These are phyloP conservation scores for Stramonita haemastoma DNA, from an alignment of 2,888 invertebrate species.

Conservation along the genomic window DNA sequence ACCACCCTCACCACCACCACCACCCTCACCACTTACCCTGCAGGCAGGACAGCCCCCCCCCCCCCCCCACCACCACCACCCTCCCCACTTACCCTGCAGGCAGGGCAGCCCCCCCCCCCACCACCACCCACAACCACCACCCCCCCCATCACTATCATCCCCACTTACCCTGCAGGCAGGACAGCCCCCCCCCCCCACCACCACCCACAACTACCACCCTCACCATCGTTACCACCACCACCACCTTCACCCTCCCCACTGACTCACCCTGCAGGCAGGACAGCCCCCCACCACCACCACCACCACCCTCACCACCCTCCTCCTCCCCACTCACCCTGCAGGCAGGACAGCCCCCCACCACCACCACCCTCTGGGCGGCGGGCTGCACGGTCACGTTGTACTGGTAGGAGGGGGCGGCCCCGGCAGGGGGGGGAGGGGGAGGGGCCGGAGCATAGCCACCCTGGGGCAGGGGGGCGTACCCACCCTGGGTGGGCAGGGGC, in stretches of 20 bases:
- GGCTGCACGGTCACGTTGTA: slow-evolving; percentile 68
- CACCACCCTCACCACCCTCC: no score
- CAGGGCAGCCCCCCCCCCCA: slow-evolving; percentile 92
- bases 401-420: slow-evolving; percentile 77
- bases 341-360: slow-evolving; percentile 91
- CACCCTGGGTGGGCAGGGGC: slow-evolving; percentile 32
- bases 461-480: slow-evolving; percentile 43
- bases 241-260: no score
- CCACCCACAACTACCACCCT: no score
- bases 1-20: no score
- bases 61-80: slow-evolving; percentile 90
- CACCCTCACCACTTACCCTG: slow-evolving; percentile 80
- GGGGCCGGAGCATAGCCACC: slow-evolving; percentile 41
- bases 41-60: slow-evolving; percentile 94
- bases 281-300: background rate
- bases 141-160: background rate
- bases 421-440: slow-evolving; percentile 42
- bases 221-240: no score
- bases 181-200: slow-evolving; percentile 85
- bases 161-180: slow-evolving; percentile 87
- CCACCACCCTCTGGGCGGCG: slow-evolving; percentile 82
- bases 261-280: no score
- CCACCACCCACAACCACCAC: slow-evolving; percentile 82
- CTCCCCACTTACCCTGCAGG: slow-evolving; percentile 85
- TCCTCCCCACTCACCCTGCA: slow-evolving; percentile 82